Base-by-base conservation (phyloP, 2,888 invertebrate genomes). In the Therioaphis trifolii region DNA sequence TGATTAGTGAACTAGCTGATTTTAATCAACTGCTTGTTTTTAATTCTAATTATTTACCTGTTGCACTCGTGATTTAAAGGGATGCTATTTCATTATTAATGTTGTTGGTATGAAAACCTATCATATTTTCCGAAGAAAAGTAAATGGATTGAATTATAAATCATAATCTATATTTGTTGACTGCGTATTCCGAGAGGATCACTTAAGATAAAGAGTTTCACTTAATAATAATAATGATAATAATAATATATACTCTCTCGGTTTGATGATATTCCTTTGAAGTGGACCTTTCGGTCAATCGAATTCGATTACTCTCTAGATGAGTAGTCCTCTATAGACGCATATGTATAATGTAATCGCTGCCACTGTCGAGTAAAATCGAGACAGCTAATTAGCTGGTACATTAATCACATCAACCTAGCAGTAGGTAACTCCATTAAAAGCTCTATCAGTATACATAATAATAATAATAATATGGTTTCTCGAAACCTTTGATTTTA, bases 211-310 rank as follows among this genome's bases (percentile, higher is more conserved):
- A 75, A 58, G 75, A 75, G 40, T 75, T 75, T 43, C 58, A 9
- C 40, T 58, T 58, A 75, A 75, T 75, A 75, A 58, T 43, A 52
- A 69, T 69, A 66, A 46, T 43, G 11, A 43, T 66, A 66, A 66
- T 66, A 66, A 72, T 74, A 61, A 75, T 75, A 58, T n/a, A 58
- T 61, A 24, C 46, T 76, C 27, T 43, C n/a, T 15, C 49, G 49
- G 35, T 55, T n/a, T 24, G 14, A n/a, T 14, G 40, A 15, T 14
- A 40, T 11, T 9, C 69, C 69, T 80, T 80, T 80, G 80, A 80
- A 72, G 61, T 80, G 80, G 61, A 80, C 80, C 71, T 72, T 35
- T 61, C 5, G 80, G 80, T 80, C 80, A 80, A 46, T 29, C 18
- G 35, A 80, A 80, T 80, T 80, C 58, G 49, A 72, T 80, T 79